phyloP scores from a whole-genome alignment of 2,888 invertebrate genomes.

The Sinodicranocentrus sp. region DNA sequence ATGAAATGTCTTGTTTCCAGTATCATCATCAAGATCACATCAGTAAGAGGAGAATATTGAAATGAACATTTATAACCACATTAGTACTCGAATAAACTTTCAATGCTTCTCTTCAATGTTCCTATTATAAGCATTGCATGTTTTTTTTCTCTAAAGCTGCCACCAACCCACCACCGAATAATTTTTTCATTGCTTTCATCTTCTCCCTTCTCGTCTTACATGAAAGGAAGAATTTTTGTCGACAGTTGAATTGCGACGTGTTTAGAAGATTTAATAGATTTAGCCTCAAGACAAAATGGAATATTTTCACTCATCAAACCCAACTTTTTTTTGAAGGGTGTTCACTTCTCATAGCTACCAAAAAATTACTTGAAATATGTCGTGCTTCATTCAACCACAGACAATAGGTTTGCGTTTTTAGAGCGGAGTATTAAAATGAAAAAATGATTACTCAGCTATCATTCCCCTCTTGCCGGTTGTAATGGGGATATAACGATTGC shows the following conservation, averaged over 20 bases:
- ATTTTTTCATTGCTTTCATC: too few relatives aligned
- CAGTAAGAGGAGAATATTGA: constrained; percentile 2
- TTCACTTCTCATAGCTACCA: too few relatives aligned
- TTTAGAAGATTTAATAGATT: constrained; percentile 50
- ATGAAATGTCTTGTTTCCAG: constrained; percentile 21
- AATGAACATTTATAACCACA: constrained; percentile 17
- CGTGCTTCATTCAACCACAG: too few relatives aligned
- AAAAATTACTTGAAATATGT: too few relatives aligned
- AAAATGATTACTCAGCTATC: not conserved
- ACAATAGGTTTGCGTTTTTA: too few relatives aligned
- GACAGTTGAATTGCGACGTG: constrained; percentile 50
- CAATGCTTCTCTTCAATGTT: not conserved
- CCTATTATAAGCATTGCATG: too few relatives aligned
- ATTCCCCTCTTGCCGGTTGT: not conserved
- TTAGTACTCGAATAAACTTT: not conserved
- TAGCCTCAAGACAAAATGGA: not conserved
- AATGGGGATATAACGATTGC: constrained; percentile 49
- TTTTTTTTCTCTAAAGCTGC: too few relatives aligned
- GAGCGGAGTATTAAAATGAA: not conserved
- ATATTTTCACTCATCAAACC: constrained; percentile 3
- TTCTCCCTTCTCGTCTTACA: too few relatives aligned
- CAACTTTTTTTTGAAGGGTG: too few relatives aligned
- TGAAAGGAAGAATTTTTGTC: constrained; percentile 4
- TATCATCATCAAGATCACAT: constrained; percentile 33
- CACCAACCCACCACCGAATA: too few relatives aligned